phyloP scores from a whole-genome alignment of 2,888 invertebrate species.

The Phyto melanocephala region DNA sequence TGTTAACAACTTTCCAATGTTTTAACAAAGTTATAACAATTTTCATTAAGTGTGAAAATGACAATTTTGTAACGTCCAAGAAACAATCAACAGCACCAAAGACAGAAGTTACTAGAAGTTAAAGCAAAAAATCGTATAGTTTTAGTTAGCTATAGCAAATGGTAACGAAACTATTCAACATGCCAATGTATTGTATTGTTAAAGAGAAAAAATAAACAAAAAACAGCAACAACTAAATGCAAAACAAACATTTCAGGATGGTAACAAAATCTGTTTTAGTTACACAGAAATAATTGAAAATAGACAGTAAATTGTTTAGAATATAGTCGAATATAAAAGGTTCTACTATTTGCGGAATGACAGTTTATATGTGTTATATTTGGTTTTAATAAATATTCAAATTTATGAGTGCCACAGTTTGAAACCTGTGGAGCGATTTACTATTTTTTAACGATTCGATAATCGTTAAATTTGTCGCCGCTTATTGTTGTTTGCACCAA shows the following conservation, averaged over 20 bases:
- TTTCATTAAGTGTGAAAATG: conserved; percentile 62
- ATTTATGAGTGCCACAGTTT: no score
- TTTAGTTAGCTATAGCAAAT: conserved; percentile 21
- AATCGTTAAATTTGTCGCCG: no score
- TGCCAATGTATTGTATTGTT: conserved; percentile 26
- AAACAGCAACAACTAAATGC: background rate
- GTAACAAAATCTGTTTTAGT: conserved; percentile 25
- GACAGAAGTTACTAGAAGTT: background rate
- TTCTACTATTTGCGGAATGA: background rate
- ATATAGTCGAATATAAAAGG: background rate
- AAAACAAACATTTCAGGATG: conserved; percentile 15
- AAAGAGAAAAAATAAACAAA: background rate
- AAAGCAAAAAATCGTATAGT: conserved; percentile 26
- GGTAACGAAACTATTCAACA: conserved; percentile 40
- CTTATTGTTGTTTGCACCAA: no score
- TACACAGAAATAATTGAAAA: background rate
- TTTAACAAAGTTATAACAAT: conserved; percentile 59
- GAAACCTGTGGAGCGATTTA: no score
- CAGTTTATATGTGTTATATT: no score
- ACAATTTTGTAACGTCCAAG: conserved; percentile 54
- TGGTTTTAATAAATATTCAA: no score
- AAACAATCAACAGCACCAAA: conserved; percentile 3
- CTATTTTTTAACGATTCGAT: no score
- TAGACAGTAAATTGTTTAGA: background rate
- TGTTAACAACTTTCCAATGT: conserved; percentile 8